Evolutionary conservation across 35 echinoderm and acorn worm species (phyloP).

Genomic region (Ophioderma brevispina): DNA sequence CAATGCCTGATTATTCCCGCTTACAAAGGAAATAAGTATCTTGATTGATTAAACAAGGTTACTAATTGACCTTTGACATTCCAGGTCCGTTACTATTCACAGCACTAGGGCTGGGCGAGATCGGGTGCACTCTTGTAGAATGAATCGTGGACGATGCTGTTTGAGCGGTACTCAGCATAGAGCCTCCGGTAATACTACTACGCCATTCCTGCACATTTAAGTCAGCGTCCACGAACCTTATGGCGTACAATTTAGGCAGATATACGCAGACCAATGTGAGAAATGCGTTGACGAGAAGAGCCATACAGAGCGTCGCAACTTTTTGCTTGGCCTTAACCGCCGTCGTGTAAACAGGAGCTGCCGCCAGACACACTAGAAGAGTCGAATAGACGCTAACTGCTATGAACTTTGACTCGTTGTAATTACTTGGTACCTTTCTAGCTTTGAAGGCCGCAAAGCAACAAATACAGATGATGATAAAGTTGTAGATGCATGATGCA

Average conservation of each 20-base stretch:
- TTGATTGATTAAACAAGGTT: too few relatives aligned
- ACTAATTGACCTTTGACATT: too few relatives aligned
- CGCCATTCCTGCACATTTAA: background rate
- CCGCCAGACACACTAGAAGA: constrained; percentile 53
- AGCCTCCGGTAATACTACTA: background rate
- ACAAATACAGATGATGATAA: constrained; percentile 46
- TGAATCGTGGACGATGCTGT: too few relatives aligned
- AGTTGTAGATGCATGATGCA: constrained; percentile 11
- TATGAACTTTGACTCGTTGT: constrained; percentile 80
- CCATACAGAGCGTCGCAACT: constrained; percentile 23
- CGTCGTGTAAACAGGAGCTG: constrained; percentile 38
- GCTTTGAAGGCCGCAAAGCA: constrained; percentile 64
- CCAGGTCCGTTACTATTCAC: too few relatives aligned
- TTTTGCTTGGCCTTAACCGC: constrained; percentile 4
- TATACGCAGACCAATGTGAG: constrained; percentile 28
- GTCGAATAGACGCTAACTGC: constrained; percentile 69
- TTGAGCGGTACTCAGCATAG: too few relatives aligned
- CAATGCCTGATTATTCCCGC: too few relatives aligned
- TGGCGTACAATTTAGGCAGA: constrained; percentile 31
- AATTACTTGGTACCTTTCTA: constrained; percentile 70
- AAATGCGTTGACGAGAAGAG: background rate
- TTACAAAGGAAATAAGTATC: too few relatives aligned
- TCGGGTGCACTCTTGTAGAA: too few relatives aligned
- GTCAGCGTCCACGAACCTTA: background rate
- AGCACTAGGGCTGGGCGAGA: too few relatives aligned